Evolutionary conservation across 2,797 vertebrate species (phyloP), one percentile per base, ranked within the genome.

Genomic region (Gymnoscopelus microlampas): DNA sequence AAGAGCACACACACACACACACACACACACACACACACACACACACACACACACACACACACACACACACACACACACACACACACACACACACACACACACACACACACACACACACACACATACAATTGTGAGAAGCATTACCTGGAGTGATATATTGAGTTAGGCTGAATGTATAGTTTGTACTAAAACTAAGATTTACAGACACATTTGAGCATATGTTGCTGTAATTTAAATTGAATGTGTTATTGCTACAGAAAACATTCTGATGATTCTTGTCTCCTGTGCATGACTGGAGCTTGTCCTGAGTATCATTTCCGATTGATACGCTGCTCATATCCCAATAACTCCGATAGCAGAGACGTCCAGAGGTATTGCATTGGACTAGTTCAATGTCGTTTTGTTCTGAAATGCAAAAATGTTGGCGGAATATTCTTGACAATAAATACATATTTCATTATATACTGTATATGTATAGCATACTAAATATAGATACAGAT

Each of bases 261-360:
- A 0, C 1, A 2, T 6, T 12, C 0, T 4, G 0, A 10, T 15
- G 0, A 23, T 5, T 49, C 26, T 1, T 3, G 4, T 0, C 0
- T 7, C 13, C 32, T 32, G 0, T 1, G 15, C 67, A 76, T 4
- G 26, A 13, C 11, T 32, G 32, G 0, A 0, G 1, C 5, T 2
- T 0, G 10, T 6, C 4, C 51, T 0, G 0, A 44, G 0, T 2
- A 0, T 32, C 4, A 5, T 32, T 24, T 19, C 15, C 1, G 13
- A 0, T 0, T 62, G 24, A 10, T 0, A 53, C 0, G 56, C 66
- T 54, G 32, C 4, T 67, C 68, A 88, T 67, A 78, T 83, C 0
- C 87, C 88, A 88, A 0, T 10, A 0, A 35, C 74, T 81, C 2
- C 0, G 0, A 48, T 73, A 79, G 61, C 78, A 87, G 60, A 86